These are phyloP conservation scores for Melolontha melolontha DNA, from an alignment of 2,888 invertebrate species.

Conservation along the genomic window DNA sequence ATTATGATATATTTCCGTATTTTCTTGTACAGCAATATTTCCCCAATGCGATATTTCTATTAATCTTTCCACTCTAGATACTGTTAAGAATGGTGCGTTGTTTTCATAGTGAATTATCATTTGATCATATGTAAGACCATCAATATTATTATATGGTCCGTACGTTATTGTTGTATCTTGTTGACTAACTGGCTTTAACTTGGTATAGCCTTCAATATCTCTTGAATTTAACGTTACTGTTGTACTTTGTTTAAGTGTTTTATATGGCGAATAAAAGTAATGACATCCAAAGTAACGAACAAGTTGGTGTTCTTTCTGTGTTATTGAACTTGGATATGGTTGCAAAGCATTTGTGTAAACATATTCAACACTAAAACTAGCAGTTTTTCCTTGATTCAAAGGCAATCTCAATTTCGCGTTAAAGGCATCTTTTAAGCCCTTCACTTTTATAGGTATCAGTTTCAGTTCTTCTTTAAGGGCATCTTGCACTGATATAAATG, in stretches of 20 bases:
- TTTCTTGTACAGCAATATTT: constrained; percentile 97
- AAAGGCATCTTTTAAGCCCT: constrained; percentile 62
- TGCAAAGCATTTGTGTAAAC: constrained; percentile 80
- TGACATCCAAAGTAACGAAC: constrained; percentile 89
- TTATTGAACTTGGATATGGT: constrained; percentile 90
- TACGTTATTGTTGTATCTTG: constrained; percentile 86
- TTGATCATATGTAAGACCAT: constrained; percentile 71
- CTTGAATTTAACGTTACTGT: constrained; percentile 81
- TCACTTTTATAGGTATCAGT: constrained; percentile 58
- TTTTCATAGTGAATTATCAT: constrained; percentile 94
- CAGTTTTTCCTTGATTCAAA: constrained; percentile 71
- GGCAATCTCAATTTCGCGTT: constrained; percentile 70
- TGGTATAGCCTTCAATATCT: constrained; percentile 85
- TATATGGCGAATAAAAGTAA: constrained; percentile 87
- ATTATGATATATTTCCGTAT: constrained; percentile 89
- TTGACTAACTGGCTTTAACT: constrained; percentile 82
- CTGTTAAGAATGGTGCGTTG: constrained; percentile 95
- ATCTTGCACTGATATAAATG: constrained; percentile 81
- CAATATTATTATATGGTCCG: constrained; percentile 87
- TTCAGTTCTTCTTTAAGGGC: constrained; percentile 71
- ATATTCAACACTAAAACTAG: constrained; percentile 75
- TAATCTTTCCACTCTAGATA: constrained; percentile 84
- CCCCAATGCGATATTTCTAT: constrained; percentile 99
- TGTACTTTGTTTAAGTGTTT: constrained; percentile 83
- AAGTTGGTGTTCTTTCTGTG: constrained; percentile 94